A percentile compares a stretch with the other conserved stretches of the same genome.
Evolutionary conservation across 1,140 invertebrate genomes (phyloP).

Genomic region (Drosophila pectinifera): DNA sequence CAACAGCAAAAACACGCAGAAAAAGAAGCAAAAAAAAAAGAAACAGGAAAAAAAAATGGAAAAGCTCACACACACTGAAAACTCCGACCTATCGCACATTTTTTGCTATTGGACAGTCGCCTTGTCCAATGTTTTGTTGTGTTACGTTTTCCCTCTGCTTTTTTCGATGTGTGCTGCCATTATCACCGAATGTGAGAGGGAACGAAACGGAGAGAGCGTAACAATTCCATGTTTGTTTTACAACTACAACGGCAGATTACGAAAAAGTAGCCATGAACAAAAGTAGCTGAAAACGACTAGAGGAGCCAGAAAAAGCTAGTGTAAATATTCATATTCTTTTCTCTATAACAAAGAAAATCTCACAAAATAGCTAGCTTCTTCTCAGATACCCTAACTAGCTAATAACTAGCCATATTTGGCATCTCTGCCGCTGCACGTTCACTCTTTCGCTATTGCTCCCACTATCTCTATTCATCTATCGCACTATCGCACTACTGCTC

Average conservation of each 20-base stretch:
- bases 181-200: slow-evolving; percentile 59
- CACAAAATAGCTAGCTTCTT: too few relatives aligned
- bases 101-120: slow-evolving; percentile 74
- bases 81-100: slow-evolving; percentile 79
- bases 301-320: too few relatives aligned
- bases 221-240: slow-evolving; percentile 70
- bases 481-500: slow-evolving; percentile 43
- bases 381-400: too few relatives aligned
- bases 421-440: neutral
- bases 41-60: slow-evolving; percentile 32
- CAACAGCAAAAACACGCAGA: slow-evolving; percentile 51
- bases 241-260: slow-evolving; percentile 36
- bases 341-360: too few relatives aligned
- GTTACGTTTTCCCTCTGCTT: slow-evolving; percentile 17
- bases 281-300: neutral
- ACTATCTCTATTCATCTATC: slow-evolving; percentile 38
- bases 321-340: too few relatives aligned
- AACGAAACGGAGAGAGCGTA: slow-evolving; percentile 44
- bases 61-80: slow-evolving; percentile 41
- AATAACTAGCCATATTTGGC: neutral
- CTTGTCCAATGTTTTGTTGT: slow-evolving; percentile 49
- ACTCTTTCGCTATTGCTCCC: slow-evolving; percentile 17
- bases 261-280: neutral
- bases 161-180: slow-evolving; percentile 39
- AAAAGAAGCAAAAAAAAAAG: slow-evolving; percentile 51